Conservation (phyloP, 2,797 vertebrate species). For the Botia kubotai region DNA sequence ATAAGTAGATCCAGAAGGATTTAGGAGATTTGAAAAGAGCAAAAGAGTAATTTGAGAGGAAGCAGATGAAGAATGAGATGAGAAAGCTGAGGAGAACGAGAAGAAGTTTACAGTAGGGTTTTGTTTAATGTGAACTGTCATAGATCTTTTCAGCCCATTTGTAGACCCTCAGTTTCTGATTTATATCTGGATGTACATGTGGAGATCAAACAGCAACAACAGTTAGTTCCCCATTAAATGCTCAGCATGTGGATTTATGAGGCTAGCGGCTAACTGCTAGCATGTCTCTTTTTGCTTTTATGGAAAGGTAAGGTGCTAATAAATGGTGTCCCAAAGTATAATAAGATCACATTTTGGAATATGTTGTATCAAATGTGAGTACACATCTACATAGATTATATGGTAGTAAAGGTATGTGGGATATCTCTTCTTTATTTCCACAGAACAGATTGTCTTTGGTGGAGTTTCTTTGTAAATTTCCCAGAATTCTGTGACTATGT, state of each 20-base stretch:
- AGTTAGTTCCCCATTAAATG: not conserved
- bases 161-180: not conserved
- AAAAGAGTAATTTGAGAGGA: no score
- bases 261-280: not conserved
- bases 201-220: constrained; percentile 2
- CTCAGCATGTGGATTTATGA: constrained; percentile 6
- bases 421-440: not conserved
- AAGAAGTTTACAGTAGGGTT: not conserved
- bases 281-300: no score
- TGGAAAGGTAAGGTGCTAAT: not conserved
- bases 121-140: constrained; percentile 11
- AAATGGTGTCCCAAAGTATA: not conserved
- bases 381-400: not conserved
- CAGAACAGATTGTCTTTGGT: not conserved
- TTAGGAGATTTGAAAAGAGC: no score
- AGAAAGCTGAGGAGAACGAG: not conserved
- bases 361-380: not conserved
- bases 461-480: not conserved
- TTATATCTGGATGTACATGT: not conserved
- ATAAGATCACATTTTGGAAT: not conserved
- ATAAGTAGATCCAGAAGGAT: not conserved
- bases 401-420: no score
- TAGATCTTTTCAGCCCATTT: not conserved
- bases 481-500: not conserved
- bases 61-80: not conserved